These are phyloP conservation scores for Lysandra bellargus DNA, from an alignment of 2,888 invertebrate species.

Conservation along the genomic window DNA sequence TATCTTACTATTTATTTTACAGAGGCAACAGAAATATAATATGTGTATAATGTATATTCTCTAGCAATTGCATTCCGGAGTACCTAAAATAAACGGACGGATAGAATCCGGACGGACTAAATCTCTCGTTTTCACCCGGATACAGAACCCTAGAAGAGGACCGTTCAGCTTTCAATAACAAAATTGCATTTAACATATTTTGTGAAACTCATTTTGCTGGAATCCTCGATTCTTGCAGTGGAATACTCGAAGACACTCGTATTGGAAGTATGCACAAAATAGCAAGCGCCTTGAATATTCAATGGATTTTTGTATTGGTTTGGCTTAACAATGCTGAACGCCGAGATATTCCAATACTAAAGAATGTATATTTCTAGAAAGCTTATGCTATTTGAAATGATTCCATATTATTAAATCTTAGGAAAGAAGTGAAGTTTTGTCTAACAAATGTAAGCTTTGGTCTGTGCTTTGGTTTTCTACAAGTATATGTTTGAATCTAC, in stretches of 20 bases:
- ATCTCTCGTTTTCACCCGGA: neutral
- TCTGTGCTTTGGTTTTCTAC: neutral
- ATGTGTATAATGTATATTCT: neutral
- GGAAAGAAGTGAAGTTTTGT: neutral
- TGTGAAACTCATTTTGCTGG: slow-evolving; percentile 32
- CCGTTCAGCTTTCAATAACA: slow-evolving; percentile 33
- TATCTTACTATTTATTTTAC: neutral
- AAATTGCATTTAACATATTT: slow-evolving; percentile 35
- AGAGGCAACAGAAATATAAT: neutral
- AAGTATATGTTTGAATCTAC: neutral
- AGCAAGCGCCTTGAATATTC: slow-evolving; percentile 27
- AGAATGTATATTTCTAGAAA: neutral
- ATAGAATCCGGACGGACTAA: neutral
- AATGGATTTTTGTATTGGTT: slow-evolving; percentile 19
- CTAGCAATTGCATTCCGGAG: neutral
- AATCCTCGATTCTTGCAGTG: slow-evolving; percentile 29
- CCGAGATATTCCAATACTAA: neutral
- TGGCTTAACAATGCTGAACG: neutral
- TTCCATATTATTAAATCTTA: neutral
- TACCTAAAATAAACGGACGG: neutral
- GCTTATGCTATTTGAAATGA: slow-evolving; percentile 1
- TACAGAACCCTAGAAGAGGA: slow-evolving; percentile 18
- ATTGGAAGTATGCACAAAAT: slow-evolving; percentile 28
- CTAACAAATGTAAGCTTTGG: neutral
- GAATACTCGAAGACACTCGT: slow-evolving; percentile 30